phyloP scores from a whole-genome alignment of 2,113 vertebrate genomes.

The Esox niger region DNA sequence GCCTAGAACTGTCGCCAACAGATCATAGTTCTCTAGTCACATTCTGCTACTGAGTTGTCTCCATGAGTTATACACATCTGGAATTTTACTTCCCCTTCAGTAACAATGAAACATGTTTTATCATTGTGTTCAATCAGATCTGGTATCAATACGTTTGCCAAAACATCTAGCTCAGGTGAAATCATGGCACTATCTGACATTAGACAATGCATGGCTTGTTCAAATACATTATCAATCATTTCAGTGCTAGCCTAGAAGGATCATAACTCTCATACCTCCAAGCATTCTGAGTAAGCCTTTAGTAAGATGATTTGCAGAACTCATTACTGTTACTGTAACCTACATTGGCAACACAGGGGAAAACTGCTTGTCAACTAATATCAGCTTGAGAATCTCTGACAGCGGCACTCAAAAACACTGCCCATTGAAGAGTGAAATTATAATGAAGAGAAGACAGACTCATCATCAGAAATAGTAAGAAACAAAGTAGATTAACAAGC shows the following conservation, averaged over 20 bases:
- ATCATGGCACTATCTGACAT: too few relatives aligned
- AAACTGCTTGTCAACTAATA: slow-evolving; percentile 24
- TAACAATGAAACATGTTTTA: too few relatives aligned
- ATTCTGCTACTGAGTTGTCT: slow-evolving; percentile 40
- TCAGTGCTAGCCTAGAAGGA: not conserved
- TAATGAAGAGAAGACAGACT: slow-evolving; percentile 35
- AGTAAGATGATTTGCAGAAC: not conserved
- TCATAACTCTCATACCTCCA: not conserved
- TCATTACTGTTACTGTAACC: not conserved
- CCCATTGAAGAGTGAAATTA: slow-evolving; percentile 46
- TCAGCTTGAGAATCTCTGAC: not conserved
- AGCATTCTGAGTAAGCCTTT: slow-evolving; percentile 4
- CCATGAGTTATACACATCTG: too few relatives aligned
- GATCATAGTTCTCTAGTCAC: slow-evolving; percentile 33
- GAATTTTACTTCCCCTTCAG: too few relatives aligned
- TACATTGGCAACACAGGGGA: slow-evolving; percentile 4
- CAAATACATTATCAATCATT: not conserved
- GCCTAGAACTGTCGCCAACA: not conserved
- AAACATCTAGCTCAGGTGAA: too few relatives aligned
- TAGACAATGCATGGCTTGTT: too few relatives aligned
- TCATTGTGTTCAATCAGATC: too few relatives aligned
- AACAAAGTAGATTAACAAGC: slow-evolving; percentile 7
- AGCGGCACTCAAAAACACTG: slow-evolving; percentile 10
- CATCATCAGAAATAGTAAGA: slow-evolving; percentile 1
- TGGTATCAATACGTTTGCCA: too few relatives aligned